These are phyloP conservation scores for Rhadina sibilatrix DNA, from an alignment of 2,113 vertebrate species.

Conservation along the genomic window DNA sequence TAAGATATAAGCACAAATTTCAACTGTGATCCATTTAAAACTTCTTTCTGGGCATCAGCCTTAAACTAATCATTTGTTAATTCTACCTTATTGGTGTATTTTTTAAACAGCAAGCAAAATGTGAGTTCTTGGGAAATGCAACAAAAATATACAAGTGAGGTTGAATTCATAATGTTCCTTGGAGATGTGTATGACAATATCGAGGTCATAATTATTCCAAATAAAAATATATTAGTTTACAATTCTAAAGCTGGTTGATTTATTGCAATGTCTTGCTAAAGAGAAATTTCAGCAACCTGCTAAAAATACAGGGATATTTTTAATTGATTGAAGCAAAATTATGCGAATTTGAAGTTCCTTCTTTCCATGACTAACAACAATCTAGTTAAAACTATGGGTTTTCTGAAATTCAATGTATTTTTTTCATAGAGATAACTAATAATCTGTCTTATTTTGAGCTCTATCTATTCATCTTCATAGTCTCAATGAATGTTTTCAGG, in stretches of 20 bases:
- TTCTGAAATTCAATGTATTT: not conserved
- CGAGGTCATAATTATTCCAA: not conserved
- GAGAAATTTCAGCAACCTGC: not conserved
- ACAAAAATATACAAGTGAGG: not conserved
- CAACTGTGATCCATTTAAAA: not conserved
- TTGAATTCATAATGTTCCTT: not conserved
- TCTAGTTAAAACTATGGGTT: not conserved
- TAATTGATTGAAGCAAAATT: not conserved
- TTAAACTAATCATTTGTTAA: not conserved
- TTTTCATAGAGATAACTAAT: not conserved
- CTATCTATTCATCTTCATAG: not conserved
- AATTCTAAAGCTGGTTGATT: not conserved
- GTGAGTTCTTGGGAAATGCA: not conserved
- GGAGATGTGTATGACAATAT: not conserved
- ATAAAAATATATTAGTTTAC: not conserved
- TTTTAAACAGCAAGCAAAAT: not conserved
- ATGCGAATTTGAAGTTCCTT: not conserved
- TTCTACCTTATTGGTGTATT: not conserved
- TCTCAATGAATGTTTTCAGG: not conserved
- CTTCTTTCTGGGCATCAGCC: not conserved
- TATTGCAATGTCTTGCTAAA: not conserved
- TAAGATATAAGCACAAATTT: not conserved
- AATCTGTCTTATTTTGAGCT: not conserved
- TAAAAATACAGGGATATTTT: not conserved
- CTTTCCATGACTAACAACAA: not conserved